phyloP scores from a whole-genome alignment of 1,140 invertebrate species.

The Gonatopus flavifemur region DNA sequence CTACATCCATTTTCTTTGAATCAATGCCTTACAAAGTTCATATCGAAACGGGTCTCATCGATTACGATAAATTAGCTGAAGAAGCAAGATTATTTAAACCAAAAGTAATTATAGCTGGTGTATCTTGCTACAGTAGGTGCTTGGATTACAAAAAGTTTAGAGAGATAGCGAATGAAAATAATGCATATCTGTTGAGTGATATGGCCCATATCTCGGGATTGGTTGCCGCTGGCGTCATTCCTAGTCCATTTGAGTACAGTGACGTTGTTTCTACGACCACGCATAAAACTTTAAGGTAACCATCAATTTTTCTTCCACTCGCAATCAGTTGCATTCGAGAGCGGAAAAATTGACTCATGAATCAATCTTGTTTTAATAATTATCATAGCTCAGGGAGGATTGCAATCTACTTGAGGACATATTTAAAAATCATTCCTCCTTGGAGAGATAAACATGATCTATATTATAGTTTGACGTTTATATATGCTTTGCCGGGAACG shows the following conservation, averaged over 20 bases:
- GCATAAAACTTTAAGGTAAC: slow-evolving; percentile 85
- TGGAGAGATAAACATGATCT: too few species aligned
- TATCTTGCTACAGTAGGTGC: slow-evolving; percentile 84
- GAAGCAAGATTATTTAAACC: slow-evolving; percentile 89
- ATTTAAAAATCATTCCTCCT: too few species aligned
- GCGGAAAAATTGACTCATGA: too few species aligned
- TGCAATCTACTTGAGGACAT: too few species aligned
- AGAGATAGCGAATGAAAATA: slow-evolving; percentile 84
- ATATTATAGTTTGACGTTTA: too few species aligned
- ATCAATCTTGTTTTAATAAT: too few species aligned
- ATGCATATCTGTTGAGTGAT: slow-evolving; percentile 88
- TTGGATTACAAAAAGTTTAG: slow-evolving; percentile 88
- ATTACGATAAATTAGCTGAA: slow-evolving; percentile 86
- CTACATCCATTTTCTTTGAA: slow-evolving; percentile 97
- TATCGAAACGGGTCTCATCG: slow-evolving; percentile 84
- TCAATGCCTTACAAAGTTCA: slow-evolving; percentile 97
- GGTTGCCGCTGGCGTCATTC: slow-evolving; percentile 83
- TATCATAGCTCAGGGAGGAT: too few species aligned
- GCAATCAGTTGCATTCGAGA: too few species aligned
- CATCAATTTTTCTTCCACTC: too few species aligned
- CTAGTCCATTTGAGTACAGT: slow-evolving; percentile 90
- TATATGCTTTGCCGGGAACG: too few species aligned
- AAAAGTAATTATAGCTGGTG: slow-evolving; percentile 90
- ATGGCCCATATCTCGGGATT: slow-evolving; percentile 95
- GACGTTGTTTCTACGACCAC: slow-evolving; percentile 96